Percentiles rank a stretch among this genome's conserved stretches.
Evolutionary conservation across 2,888 invertebrate genomes (phyloP).

Genomic region (Disparrhopalites patrizii): DNA sequence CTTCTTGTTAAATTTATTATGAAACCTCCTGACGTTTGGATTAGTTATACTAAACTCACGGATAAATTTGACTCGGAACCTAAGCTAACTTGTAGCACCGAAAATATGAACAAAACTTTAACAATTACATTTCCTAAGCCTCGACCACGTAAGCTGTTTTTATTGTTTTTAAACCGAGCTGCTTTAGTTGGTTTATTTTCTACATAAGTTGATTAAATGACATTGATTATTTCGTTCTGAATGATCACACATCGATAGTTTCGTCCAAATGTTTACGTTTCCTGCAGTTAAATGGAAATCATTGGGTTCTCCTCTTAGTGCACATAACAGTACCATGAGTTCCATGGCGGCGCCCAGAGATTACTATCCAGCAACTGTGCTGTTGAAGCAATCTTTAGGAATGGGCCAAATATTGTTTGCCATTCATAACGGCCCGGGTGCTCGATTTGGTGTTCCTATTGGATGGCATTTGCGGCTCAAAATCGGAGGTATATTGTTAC

Average conservation of each 20-base stretch:
- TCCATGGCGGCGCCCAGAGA: constrained; percentile 11
- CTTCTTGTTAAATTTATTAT: constrained; percentile 4
- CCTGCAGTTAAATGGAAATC: constrained; percentile 19
- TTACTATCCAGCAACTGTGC: constrained; percentile 13
- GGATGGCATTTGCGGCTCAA: constrained; percentile 13
- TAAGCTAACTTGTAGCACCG: too few species aligned
- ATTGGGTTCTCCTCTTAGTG: neutral
- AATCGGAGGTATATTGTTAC: constrained; percentile 9
- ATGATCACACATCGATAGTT: too few species aligned
- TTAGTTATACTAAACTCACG: constrained; percentile 8
- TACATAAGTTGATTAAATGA: neutral
- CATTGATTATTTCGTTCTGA: neutral
- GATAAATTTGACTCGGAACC: too few species aligned
- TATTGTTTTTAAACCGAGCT: neutral
- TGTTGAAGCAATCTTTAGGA: neutral
- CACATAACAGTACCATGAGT: constrained; percentile 9
- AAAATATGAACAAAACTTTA: constrained; percentile 17
- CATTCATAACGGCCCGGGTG: neutral
- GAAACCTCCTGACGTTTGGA: constrained; percentile 18
- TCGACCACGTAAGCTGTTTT: constrained; percentile 1
- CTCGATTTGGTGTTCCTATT: constrained; percentile 9
- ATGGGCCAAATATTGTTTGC: neutral
- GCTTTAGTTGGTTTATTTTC: neutral
- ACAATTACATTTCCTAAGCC: constrained; percentile 18
- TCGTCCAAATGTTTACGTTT: neutral